Percentiles rank a stretch among this genome's conserved stretches.
Evolutionary conservation across 2,113 vertebrate genomes (phyloP).

Genomic region (Ophiodon elongatus): DNA sequence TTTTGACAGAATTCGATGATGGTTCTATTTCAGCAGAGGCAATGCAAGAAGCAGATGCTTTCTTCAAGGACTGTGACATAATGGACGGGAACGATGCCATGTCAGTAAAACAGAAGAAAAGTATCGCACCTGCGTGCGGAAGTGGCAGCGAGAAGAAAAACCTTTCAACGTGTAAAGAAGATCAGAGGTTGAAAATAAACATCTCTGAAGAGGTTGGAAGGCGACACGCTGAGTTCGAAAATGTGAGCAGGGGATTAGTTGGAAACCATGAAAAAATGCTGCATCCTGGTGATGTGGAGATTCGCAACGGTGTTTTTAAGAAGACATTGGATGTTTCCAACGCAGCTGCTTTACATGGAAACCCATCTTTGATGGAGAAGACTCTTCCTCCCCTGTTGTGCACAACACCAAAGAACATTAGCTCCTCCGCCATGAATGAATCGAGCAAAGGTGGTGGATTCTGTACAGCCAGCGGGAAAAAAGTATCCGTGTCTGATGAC

Average conservation of each 20-base stretch:
- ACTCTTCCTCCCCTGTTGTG: not conserved
- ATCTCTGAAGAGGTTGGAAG: not conserved
- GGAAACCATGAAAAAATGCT: not conserved
- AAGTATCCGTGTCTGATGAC: constrained; percentile 49
- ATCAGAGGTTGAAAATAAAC: not conserved
- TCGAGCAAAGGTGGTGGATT: constrained; percentile 27
- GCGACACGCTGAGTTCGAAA: not conserved
- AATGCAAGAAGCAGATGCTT: constrained; percentile 36
- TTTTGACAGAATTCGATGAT: constrained; percentile 80
- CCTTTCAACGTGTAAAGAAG: not conserved
- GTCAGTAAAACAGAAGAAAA: not conserved
- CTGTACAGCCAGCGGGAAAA: constrained; percentile 73
- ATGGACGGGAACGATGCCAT: not conserved
- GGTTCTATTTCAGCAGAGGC: constrained; percentile 46
- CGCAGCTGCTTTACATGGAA: not conserved
- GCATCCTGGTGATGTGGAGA: not conserved
- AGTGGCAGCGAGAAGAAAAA: not conserved
- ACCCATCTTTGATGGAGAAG: not conserved
- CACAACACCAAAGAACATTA: not conserved
- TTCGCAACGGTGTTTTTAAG: not conserved
- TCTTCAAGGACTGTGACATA: constrained; percentile 46
- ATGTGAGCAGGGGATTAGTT: not conserved
- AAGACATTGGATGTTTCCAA: not conserved
- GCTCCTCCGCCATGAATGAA: constrained; percentile 10
- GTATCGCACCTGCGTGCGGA: not conserved